phyloP scores from a whole-genome alignment of 2,888 invertebrate species.

The Timema podura region DNA sequence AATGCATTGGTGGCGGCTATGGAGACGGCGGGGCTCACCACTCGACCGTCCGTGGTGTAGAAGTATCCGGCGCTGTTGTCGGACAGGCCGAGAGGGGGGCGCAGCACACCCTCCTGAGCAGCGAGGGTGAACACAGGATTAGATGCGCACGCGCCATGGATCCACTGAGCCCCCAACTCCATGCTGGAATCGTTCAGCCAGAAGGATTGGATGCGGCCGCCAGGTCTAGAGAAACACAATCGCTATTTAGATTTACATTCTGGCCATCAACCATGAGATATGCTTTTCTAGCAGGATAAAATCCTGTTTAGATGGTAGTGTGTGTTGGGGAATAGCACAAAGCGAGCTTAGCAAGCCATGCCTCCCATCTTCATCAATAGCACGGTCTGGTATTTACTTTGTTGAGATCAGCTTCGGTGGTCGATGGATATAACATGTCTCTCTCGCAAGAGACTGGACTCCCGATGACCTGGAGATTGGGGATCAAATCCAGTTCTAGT shows the following conservation, averaged over 20 bases:
- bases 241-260: not conserved
- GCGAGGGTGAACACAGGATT: slow-evolving; percentile 68
- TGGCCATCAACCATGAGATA: no score
- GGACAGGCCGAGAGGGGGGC: slow-evolving; percentile 53
- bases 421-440: no score
- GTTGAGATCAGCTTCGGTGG: no score
- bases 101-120: slow-evolving; percentile 62
- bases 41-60: slow-evolving; percentile 66
- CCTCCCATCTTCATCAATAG: no score
- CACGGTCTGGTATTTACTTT: no score
- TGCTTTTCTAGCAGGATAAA: not conserved
- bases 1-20: slow-evolving; percentile 63
- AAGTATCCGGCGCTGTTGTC: slow-evolving; percentile 57
- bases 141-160: slow-evolving; percentile 65
- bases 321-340: not conserved
- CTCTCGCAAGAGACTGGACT: no score
- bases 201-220: slow-evolving; percentile 73
- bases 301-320: not conserved
- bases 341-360: no score
- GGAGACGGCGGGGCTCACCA: slow-evolving; percentile 59
- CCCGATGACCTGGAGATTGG: no score
- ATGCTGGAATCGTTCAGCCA: slow-evolving; percentile 72
- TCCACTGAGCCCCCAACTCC: slow-evolving; percentile 73
- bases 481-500: no score
- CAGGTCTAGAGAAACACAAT: slow-evolving; percentile 52